Percentiles rank a stretch among this genome's conserved stretches.
These are phyloP conservation scores for Sweltsa coloradensis DNA, from an alignment of 1,140 invertebrate species.

Conservation along the genomic window DNA sequence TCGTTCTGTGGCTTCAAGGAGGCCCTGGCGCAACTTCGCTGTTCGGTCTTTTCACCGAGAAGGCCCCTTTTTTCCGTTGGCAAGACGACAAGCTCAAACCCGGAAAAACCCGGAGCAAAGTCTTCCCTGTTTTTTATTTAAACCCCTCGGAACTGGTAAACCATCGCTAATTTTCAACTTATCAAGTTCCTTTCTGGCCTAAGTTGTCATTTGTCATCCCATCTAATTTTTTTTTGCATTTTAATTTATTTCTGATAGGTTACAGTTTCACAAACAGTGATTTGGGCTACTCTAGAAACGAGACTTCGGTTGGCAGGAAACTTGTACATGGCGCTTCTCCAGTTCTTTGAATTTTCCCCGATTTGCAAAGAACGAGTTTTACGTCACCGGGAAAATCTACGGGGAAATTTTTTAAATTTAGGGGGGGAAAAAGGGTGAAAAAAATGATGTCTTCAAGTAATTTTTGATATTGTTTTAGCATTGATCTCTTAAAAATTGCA, in stretches of 20 bases:
- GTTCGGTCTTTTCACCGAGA: slow-evolving; percentile 68
- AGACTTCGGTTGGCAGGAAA: slow-evolving; percentile 16
- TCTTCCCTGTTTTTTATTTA: slow-evolving; percentile 67
- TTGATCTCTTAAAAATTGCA: too few species aligned
- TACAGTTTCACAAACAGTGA: slow-evolving; percentile 2
- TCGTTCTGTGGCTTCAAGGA: slow-evolving; percentile 78
- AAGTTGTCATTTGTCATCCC: not conserved
- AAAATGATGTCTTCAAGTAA: too few species aligned
- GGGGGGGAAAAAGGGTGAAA: too few species aligned
- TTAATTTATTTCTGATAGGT: not conserved
- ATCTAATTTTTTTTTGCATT: not conserved
- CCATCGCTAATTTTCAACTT: not conserved
- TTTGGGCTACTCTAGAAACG: slow-evolving; percentile 16
- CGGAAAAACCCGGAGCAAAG: slow-evolving; percentile 59
- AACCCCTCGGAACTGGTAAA: slow-evolving; percentile 64
- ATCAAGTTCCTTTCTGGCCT: not conserved
- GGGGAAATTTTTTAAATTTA: too few species aligned
- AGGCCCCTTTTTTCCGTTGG: slow-evolving; percentile 61
- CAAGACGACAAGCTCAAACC: slow-evolving; percentile 39
- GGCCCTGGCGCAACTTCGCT: slow-evolving; percentile 68
- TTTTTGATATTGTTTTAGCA: too few species aligned
- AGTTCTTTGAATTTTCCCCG: slow-evolving; percentile 20
- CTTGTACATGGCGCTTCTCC: slow-evolving; percentile 16
- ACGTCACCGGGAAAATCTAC: slow-evolving; percentile 23
- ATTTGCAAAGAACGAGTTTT: slow-evolving; percentile 19